Evolutionary conservation across 1,140 invertebrate genomes (phyloP), one percentile per base, ranked within the genome.

Genomic region (Ditylenchus dipsaci): DNA sequence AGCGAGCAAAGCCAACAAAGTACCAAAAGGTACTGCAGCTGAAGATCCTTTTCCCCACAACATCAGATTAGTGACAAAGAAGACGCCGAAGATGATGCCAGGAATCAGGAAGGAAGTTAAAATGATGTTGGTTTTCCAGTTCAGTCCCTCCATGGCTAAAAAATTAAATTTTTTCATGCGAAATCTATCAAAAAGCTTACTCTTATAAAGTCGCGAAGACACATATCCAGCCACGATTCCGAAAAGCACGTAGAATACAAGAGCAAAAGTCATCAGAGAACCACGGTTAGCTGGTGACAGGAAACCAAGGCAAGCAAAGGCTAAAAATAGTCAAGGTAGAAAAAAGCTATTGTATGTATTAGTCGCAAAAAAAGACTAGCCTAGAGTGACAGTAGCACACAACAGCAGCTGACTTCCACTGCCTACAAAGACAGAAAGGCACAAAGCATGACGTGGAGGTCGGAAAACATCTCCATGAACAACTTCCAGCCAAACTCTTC

Each of bases 401-500:
- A 86, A 84, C 69, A 88, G 85, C 21, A 97, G 91, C 88, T 98
- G 95, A 65, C 91, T 87, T 38, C 95, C 95, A 67, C 91, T 93
- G 17, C 95, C 95, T 42, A 96, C 87, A 72, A 97, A 89, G 0
- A 98, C 92, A 0, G 94, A 91, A 8, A 98, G 85, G 5, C 97
- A 80, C 92, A 98, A 96, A 68, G 93, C 93, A 81, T 95, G 92
- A 17, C 92, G 87, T n/a, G 95, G 95, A 3, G 95, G 92, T 13
- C 93, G 85, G 84, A 95, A 95, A 0, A 95, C 91, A 85, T 95
- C 92, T 15, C 92, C 93, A 82, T 95, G 92, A 1, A 95, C 47
- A 98, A 85, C 86, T 98, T 98, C 95, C 95, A 98, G 23, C 95
- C 95, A 86, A 97, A 97, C 84, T 97, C 94, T 85, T 98, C 95